Evolutionary conservation across 2,888 invertebrate species (phyloP), one percentile per base, ranked within the genome.

Genomic region (Nasonia oneida): DNA sequence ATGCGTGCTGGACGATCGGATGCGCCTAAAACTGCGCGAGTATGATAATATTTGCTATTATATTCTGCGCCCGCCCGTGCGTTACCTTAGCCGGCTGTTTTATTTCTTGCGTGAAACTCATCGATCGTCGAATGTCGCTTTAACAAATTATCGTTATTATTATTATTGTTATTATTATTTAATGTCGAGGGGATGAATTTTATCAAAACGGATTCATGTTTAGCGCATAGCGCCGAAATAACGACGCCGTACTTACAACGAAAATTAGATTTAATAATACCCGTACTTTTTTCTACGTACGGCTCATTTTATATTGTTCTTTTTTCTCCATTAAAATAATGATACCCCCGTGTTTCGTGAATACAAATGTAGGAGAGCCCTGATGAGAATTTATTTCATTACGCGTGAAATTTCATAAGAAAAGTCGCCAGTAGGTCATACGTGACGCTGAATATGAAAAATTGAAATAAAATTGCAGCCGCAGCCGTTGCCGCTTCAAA

Each of bases 381-480:
- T 50, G 50, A 74, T 74, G 74, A 74, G 74, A 74, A 74, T 74
- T 74, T 74, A 74, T 74, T 74, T 74, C 50, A 15, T 50, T 29
- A 50, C 5, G 50, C 74, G 74, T 74, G 29, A 74, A 74, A 74
- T 47, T 29, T 47, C 74, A 74, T 50, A 74, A 74, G 50, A 50
- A 50, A 74, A 74, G 74, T 74, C 47, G 33, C 37, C 29, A 50
- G 74, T 50, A 50, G 74, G 50, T 29, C 18, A n/a, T 74, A 74
- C 74, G 74, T 74, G 74, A 74, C 74, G 74, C 29, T 74, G 50
- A 74, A 74, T 74, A 74, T 74, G 74, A 74, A 74, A 74, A 74
- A 74, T 74, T 74, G n/a, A 74, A 74, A 74, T 74, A 50, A 50
- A 74, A 74, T 74, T 74, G 23, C 50, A 5, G 33, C 50, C 67